A percentile compares a stretch with the other conserved stretches of the same genome.
These are phyloP conservation scores for Drosophila arizonae DNA, from an alignment of 1,140 invertebrate genomes.

Conservation along the genomic window DNA sequence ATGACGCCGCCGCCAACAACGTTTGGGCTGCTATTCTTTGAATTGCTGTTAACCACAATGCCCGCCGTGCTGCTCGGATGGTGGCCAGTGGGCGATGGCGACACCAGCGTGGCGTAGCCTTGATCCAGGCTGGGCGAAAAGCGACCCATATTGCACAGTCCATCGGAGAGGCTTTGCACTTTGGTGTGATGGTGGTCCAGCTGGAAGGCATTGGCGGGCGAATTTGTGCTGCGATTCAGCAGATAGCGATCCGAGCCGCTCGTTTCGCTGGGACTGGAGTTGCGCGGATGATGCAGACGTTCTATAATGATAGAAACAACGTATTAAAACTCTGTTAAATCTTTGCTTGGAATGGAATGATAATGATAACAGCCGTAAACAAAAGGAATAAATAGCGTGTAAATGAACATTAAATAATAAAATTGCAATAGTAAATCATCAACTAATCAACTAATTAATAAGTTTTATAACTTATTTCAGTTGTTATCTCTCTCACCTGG, in stretches of 20 bases:
- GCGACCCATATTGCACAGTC: conserved; percentile 80
- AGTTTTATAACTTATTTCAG: no score
- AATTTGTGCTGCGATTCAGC: conserved; percentile 75
- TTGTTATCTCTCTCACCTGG: conserved; percentile 54
- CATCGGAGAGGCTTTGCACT: conserved; percentile 79
- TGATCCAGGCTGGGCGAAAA: conserved; percentile 87
- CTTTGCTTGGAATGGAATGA: background rate
- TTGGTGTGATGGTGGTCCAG: conserved; percentile 73
- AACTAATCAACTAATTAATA: no score
- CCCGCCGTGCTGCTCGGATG: conserved; percentile 50
- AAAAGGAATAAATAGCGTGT: no score
- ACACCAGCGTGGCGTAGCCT: conserved; percentile 89
- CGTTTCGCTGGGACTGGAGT: conserved; percentile 81
- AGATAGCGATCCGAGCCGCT: conserved; percentile 82
- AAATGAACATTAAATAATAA: no score
- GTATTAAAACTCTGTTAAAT: background rate
- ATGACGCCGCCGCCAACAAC: conserved; percentile 54
- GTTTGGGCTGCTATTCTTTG: conserved; percentile 68
- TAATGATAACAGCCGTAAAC: no score
- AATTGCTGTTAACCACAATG: conserved; percentile 26
- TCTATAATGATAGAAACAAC: conserved; percentile 26
- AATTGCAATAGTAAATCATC: no score
- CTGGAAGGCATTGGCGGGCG: conserved; percentile 73
- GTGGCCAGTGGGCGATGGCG: conserved; percentile 83
- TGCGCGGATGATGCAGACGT: conserved; percentile 66